Evolutionary conservation across 2,888 invertebrate genomes (phyloP).

Genomic region (Andrena trimmerana): DNA sequence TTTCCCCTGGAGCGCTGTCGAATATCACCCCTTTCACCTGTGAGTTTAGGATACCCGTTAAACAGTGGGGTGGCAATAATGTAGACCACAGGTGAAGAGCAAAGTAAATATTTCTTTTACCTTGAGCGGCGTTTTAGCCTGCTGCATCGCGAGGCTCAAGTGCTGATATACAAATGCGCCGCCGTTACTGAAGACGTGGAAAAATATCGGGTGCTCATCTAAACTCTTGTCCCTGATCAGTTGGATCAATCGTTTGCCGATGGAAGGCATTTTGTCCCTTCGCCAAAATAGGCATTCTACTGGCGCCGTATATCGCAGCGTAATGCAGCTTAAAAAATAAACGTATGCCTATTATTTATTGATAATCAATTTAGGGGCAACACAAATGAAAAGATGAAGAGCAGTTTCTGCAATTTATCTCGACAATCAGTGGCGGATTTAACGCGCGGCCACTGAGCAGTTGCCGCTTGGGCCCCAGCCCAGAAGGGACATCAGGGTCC

Average conservation of each 20-base stretch:
- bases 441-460: no score
- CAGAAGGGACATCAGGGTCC: no score
- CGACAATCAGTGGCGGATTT: no score
- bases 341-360: background rate
- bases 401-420: no score
- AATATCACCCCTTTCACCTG: slow-evolving; percentile 89
- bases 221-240: slow-evolving; percentile 89
- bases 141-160: slow-evolving; percentile 88
- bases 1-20: slow-evolving; percentile 90
- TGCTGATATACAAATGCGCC: slow-evolving; percentile 90
- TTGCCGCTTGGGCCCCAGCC: no score
- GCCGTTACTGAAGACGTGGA: slow-evolving; percentile 92
- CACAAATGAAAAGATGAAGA: no score
- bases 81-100: no score
- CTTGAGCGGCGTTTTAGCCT: slow-evolving; percentile 86
- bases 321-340: slow-evolving; percentile 87
- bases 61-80: background rate
- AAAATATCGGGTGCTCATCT: slow-evolving; percentile 90
- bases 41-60: slow-evolving; percentile 51
- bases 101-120: slow-evolving; percentile 75
- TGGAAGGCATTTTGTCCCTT: slow-evolving; percentile 87
- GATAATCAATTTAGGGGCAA: no score
- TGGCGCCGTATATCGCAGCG: slow-evolving; percentile 90
- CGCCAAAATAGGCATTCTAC: slow-evolving; percentile 89
- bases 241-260: slow-evolving; percentile 89